Conservation (phyloP, 2,888 invertebrate species). For the Phortica magna region DNA sequence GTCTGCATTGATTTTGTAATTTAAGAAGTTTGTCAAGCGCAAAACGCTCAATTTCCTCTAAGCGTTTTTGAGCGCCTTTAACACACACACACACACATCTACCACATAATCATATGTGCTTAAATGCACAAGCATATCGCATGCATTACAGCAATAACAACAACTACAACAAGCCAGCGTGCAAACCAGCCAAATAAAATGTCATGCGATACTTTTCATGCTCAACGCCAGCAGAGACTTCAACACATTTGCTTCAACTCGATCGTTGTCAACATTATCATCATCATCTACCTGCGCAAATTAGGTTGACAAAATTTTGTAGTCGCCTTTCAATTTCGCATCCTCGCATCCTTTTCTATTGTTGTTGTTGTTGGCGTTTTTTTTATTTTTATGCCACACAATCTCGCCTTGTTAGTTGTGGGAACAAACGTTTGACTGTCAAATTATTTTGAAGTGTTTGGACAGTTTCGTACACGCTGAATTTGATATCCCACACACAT, state of each 20-base stretch:
- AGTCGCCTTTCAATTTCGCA: constrained; percentile 12
- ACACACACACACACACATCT: background rate
- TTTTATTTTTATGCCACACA: constrained; percentile 21
- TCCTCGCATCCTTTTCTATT: constrained; percentile 18
- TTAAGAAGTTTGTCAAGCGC: constrained; percentile 69
- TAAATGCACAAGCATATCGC: constrained; percentile 16
- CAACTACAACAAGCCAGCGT: background rate
- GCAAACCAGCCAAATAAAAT: constrained; percentile 25
- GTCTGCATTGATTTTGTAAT: constrained; percentile 51
- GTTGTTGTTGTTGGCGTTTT: background rate
- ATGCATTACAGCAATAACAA: background rate
- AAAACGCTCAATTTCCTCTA: constrained; percentile 32
- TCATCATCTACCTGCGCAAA: constrained; percentile 51
- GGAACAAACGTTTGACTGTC: constrained; percentile 74
- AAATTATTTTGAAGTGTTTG: constrained; percentile 78
- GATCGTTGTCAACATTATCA: background rate
- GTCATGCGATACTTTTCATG: constrained; percentile 66
- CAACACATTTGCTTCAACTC: constrained; percentile 11
- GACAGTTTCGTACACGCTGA: constrained; percentile 66
- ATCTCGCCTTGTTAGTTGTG: constrained; percentile 59
- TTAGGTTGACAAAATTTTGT: constrained; percentile 60
- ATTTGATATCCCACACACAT: constrained; percentile 19
- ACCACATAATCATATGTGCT: background rate
- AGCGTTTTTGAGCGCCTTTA: background rate
- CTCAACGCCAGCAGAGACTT: constrained; percentile 55